Conservation (phyloP, 2,888 invertebrate species). For the Sphecodes monilicornis region DNA sequence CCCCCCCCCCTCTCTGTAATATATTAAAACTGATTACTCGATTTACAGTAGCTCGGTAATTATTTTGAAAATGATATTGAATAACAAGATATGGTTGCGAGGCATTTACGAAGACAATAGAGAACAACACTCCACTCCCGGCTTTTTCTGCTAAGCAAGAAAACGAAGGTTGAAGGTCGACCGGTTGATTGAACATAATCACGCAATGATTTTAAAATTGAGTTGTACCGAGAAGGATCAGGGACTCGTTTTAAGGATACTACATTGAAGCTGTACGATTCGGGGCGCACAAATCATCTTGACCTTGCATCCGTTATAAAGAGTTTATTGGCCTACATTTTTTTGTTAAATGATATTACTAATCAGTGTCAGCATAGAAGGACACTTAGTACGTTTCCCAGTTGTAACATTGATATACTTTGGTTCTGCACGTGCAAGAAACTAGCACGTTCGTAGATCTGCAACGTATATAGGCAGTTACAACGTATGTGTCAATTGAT, state of each 20-base stretch:
- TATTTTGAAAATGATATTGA: not conserved
- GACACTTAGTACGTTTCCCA: conserved; percentile 5
- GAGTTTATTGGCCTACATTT: conserved; percentile 30
- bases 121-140: not conserved
- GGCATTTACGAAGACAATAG: not conserved
- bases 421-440: not conserved
- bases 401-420: not conserved
- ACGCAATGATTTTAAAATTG: conserved; percentile 38
- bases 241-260: conserved; percentile 36
- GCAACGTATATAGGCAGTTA: not conserved
- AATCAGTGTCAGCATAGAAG: not conserved
- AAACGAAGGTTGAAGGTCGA: conserved; percentile 35
- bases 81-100: not conserved
- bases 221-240: conserved; percentile 38
- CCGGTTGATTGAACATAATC: conserved; percentile 39
- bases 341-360: conserved; percentile 9
- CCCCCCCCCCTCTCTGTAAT: too few species aligned
- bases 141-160: not conserved
- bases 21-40: not conserved
- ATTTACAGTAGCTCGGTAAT: not conserved
- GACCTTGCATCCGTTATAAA: conserved; percentile 21
- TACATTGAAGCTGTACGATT: conserved; percentile 20
- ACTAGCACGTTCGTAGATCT: not conserved
- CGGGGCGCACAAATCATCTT: conserved; percentile 17
- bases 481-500: not conserved